Conservation (phyloP, 2,888 invertebrate species). For the Lasius fuliginosus region DNA sequence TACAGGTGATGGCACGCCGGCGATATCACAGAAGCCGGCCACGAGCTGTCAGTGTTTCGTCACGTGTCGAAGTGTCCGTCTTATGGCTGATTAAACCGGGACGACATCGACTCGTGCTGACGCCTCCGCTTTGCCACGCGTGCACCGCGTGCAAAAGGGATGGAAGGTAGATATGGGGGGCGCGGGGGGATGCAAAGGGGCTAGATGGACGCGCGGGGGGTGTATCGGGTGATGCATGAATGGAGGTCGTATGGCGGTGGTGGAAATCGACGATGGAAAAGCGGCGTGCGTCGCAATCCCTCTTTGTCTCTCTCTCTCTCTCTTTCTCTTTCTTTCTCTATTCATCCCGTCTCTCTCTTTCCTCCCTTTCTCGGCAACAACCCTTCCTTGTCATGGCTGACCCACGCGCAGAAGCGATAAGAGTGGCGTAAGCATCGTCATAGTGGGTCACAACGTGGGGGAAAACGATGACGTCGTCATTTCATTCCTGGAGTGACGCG, state of each 20-base stretch:
- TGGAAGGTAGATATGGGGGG: slow-evolving; percentile 22
- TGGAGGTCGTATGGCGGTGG: slow-evolving; percentile 68
- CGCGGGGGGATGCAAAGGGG: neutral
- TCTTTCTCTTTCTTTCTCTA: neutral
- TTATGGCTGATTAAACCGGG: slow-evolving; percentile 70
- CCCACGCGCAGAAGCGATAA: slow-evolving; percentile 56
- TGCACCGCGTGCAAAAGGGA: slow-evolving; percentile 54
- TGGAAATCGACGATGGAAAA: slow-evolving; percentile 56
- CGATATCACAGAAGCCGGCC: slow-evolving; percentile 44
- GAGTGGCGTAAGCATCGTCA: slow-evolving; percentile 47
- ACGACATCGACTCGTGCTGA: slow-evolving; percentile 72
- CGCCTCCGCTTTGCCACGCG: slow-evolving; percentile 75
- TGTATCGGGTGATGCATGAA: slow-evolving; percentile 73
- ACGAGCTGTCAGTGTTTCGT: slow-evolving; percentile 64
- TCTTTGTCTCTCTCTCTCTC: neutral
- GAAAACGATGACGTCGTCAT: slow-evolving; percentile 61
- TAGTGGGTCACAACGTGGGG: neutral
- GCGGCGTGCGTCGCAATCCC: slow-evolving; percentile 42
- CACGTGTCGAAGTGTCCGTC: slow-evolving; percentile 71
- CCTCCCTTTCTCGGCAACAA: neutral
- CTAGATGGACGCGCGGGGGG: slow-evolving; percentile 62
- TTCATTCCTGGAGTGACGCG: slow-evolving; percentile 22
- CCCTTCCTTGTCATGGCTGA: slow-evolving; percentile 19
- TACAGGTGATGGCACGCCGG: slow-evolving; percentile 70
- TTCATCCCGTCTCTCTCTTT: slow-evolving; percentile 3